Conservation (phyloP, 2,113 vertebrate genomes). For the Tachycineta bicolor region DNA sequence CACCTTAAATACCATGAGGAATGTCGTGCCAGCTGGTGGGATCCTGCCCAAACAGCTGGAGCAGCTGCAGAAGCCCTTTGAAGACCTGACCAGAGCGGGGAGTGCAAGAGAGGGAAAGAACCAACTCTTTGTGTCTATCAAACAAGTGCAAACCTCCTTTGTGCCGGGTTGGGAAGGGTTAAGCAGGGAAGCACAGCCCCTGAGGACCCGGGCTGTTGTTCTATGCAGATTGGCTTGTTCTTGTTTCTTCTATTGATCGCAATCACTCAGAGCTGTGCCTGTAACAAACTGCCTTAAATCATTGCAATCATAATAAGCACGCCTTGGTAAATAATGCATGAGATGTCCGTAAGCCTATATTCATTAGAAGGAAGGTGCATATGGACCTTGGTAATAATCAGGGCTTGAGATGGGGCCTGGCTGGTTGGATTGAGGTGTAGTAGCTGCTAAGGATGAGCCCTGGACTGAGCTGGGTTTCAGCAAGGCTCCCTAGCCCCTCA, state of each 20-base stretch:
- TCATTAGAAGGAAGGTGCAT: conserved; percentile 55
- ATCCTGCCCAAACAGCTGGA: background rate
- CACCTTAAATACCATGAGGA: background rate
- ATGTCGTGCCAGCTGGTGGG: background rate
- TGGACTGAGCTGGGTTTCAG: background rate
- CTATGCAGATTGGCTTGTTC: conserved; percentile 55
- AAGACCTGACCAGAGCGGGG: background rate
- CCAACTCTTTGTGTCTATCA: background rate
- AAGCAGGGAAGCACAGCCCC: background rate
- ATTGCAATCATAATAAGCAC: conserved; percentile 65
- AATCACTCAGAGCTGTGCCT: conserved; percentile 61
- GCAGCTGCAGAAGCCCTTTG: background rate
- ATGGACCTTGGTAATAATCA: background rate
- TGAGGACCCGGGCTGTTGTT: background rate
- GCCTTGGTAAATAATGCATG: conserved; percentile 69
- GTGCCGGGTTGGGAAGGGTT: conserved; percentile 28
- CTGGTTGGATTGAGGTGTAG: background rate
- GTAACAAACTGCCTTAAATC: conserved; percentile 72
- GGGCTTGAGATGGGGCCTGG: background rate
- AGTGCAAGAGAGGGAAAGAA: background rate
- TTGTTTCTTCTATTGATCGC: conserved; percentile 65
- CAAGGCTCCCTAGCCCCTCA: background rate
- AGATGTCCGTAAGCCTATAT: conserved; percentile 44
- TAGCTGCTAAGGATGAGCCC: background rate
- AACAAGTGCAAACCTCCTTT: background rate